phyloP scores from a whole-genome alignment of 1,140 invertebrate species.

The Danaus melanippus region DNA sequence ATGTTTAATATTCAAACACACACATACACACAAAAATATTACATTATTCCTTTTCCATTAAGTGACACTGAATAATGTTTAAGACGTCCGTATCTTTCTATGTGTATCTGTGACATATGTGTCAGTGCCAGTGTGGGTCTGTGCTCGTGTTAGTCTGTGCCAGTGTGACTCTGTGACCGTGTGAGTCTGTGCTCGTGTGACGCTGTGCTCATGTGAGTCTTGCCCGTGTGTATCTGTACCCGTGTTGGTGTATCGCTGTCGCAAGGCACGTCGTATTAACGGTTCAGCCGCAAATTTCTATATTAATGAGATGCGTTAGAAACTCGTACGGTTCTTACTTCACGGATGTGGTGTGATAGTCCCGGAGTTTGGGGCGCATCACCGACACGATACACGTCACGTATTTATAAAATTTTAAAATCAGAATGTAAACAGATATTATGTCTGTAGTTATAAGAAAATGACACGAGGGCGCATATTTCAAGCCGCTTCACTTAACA shows the following conservation, averaged over 20 bases:
- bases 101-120: too few relatives aligned
- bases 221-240: slow-evolving; percentile 5
- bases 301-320: slow-evolving; percentile 18
- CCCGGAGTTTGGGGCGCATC: too few relatives aligned
- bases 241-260: slow-evolving; percentile 3
- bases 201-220: too few relatives aligned
- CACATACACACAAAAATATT: too few relatives aligned
- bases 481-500: neutral
- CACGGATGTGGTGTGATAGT: too few relatives aligned
- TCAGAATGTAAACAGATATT: neutral
- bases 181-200: slow-evolving; percentile 6
- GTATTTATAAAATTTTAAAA: neutral
- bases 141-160: neutral
- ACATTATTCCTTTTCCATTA: too few relatives aligned
- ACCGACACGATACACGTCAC: slow-evolving; percentile 9
- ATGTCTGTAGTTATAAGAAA: too few relatives aligned
- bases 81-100: too few relatives aligned
- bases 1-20: too few relatives aligned
- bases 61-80: too few relatives aligned
- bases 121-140: slow-evolving; percentile 3
- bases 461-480: neutral
- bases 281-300: slow-evolving; percentile 9
- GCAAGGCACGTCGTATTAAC: too few relatives aligned
- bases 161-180: slow-evolving; percentile 8
- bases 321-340: slow-evolving; percentile 14